phyloP scores from a whole-genome alignment of 2,113 vertebrate genomes.

The Leptosomus discolor region DNA sequence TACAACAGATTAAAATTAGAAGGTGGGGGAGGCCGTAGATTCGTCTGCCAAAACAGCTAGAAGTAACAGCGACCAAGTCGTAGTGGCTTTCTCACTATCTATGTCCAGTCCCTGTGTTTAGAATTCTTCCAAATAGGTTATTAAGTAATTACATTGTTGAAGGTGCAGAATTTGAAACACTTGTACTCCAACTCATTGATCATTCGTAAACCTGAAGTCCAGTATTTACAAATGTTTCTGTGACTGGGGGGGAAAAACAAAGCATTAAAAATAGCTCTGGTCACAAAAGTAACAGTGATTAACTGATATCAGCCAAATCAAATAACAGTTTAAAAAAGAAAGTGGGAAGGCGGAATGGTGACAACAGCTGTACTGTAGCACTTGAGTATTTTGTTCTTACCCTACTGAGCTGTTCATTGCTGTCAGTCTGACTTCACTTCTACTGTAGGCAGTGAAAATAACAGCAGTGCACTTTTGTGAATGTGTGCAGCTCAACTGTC shows the following conservation, averaged over 20 bases:
- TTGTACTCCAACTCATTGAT: not conserved
- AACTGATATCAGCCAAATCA: slow-evolving; percentile 10
- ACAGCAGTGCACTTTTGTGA: not conserved
- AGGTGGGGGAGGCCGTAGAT: not conserved
- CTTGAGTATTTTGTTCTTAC: not conserved
- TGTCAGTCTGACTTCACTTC: not conserved
- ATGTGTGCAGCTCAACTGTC: not conserved
- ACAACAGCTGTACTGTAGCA: not conserved
- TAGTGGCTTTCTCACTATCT: not conserved
- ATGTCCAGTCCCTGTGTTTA: not conserved
- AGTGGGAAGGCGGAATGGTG: not conserved
- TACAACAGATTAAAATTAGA: not conserved
- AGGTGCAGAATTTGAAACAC: not conserved
- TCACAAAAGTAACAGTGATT: not conserved
- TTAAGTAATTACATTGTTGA: not conserved
- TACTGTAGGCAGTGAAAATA: not conserved
- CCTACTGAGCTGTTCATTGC: not conserved
- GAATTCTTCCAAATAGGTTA: not conserved
- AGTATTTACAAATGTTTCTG: not conserved
- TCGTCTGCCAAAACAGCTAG: not conserved
- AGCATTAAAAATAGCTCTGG: not conserved
- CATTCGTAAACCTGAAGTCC: not conserved
- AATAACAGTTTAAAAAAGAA: not conserved
- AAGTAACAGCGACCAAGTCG: not conserved
- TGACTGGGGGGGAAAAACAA: not conserved